These are phyloP conservation scores for Adrianichthys oophorus DNA, from an alignment of 2,797 vertebrate genomes.

Conservation along the genomic window DNA sequence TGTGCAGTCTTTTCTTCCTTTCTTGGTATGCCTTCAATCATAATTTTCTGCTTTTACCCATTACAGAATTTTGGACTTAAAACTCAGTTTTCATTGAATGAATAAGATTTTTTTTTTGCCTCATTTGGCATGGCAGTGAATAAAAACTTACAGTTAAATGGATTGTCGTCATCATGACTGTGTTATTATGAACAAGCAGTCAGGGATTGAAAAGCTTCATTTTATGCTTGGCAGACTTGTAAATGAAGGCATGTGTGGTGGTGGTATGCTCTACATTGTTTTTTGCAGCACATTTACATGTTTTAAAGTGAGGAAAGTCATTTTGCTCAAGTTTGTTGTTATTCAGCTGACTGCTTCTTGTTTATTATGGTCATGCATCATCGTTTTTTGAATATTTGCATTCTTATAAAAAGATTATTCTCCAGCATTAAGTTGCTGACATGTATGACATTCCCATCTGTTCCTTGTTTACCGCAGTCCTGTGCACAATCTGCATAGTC, in stretches of 20 bases:
- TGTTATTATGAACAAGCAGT: slow-evolving; percentile 59
- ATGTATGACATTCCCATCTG: slow-evolving; percentile 7
- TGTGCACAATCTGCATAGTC: slow-evolving; percentile 4
- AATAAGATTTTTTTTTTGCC: slow-evolving; percentile 5
- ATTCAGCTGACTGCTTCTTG: too few species aligned
- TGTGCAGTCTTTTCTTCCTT: too few species aligned
- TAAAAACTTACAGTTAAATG: slow-evolving; percentile 52
- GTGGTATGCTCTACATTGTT: slow-evolving; percentile 11
- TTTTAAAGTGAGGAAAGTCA: slow-evolving; percentile 14
- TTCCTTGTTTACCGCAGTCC: slow-evolving; percentile 13
- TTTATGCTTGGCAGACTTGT: slow-evolving; percentile 71
- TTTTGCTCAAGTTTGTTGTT: slow-evolving; percentile 2
- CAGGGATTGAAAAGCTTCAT: slow-evolving; percentile 73
- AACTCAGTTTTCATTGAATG: too few species aligned
- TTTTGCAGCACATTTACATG: slow-evolving; percentile 27
- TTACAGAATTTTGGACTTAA: too few species aligned
- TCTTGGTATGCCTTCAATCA: too few species aligned
- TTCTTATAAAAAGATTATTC: slow-evolving; percentile 5
- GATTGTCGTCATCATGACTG: slow-evolving; percentile 61
- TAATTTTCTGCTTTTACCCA: too few species aligned
- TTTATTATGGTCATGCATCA: too few species aligned
- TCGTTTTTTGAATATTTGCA: too few species aligned
- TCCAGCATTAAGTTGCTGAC: slow-evolving; percentile 15
- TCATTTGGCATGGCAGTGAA: slow-evolving; percentile 33
- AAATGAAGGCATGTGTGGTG: slow-evolving; percentile 57